Evolutionary conservation across 2,888 invertebrate genomes (phyloP).

Genomic region (Acrobeloides nanus): DNA sequence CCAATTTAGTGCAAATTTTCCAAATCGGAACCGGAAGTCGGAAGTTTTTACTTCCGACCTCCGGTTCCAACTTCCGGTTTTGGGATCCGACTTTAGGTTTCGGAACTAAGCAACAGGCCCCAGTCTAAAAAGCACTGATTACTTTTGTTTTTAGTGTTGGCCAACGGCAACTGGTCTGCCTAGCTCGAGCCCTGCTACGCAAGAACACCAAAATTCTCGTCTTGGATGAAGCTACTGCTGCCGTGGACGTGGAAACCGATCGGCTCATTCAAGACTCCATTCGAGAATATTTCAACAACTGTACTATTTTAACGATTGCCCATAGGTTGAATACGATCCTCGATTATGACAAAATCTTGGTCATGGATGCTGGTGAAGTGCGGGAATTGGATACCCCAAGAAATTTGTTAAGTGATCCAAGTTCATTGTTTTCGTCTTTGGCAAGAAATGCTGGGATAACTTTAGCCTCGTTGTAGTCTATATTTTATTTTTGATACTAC

Average conservation of each 20-base stretch:
- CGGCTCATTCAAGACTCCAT: conserved; percentile 65
- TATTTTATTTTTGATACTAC: no score
- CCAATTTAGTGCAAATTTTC: no score
- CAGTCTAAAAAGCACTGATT: no score
- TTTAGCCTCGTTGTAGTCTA: background rate
- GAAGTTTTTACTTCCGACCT: no score
- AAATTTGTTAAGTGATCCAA: conserved; percentile 49
- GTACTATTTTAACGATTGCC: conserved; percentile 59
- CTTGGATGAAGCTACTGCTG: conserved; percentile 61
- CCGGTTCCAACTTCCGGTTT: no score
- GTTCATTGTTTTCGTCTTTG: conserved; percentile 54
- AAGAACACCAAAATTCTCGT: conserved; percentile 59
- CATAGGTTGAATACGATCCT: conserved; percentile 85
- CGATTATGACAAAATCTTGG: conserved; percentile 64
- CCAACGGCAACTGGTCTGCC: conserved; percentile 46
- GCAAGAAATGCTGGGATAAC: conserved; percentile 35
- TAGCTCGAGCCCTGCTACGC: conserved; percentile 46
- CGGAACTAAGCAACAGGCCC: no score
- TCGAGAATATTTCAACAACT: conserved; percentile 69
- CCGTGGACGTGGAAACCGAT: conserved; percentile 52
- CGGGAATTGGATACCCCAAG: conserved; percentile 55
- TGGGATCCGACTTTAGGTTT: no score
- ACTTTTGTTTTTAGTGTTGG: conserved; percentile 37
- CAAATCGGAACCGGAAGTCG: no score
- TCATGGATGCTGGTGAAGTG: conserved; percentile 55